phyloP scores from a whole-genome alignment of 2,113 vertebrate species.

The Empidonax traillii region DNA sequence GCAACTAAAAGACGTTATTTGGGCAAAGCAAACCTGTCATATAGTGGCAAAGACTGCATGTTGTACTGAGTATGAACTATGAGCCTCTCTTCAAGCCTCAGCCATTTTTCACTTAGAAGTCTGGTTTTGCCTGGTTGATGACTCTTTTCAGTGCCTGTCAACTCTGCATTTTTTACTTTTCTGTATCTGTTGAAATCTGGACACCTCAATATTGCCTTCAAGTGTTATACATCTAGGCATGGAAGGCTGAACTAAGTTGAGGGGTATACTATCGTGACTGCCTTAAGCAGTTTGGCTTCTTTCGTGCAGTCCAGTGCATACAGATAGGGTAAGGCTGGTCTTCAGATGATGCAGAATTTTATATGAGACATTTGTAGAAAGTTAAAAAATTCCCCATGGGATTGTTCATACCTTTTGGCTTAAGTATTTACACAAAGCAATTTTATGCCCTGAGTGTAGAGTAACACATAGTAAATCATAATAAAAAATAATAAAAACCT shows the following conservation, averaged over 20 bases:
- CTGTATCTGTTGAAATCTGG: background rate
- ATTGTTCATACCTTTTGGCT: background rate
- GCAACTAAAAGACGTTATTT: constrained; percentile 36
- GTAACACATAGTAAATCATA: background rate
- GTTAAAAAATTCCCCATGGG: background rate
- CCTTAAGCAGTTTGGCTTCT: background rate
- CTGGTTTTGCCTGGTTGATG: background rate
- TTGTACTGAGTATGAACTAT: background rate
- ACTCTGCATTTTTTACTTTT: background rate
- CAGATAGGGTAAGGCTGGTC: background rate
- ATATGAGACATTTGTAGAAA: background rate
- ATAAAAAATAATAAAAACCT: background rate
- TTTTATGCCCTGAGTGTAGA: background rate
- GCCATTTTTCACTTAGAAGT: background rate
- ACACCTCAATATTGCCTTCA: background rate
- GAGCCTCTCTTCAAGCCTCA: background rate
- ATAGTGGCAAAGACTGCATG: background rate
- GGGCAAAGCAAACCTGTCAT: background rate
- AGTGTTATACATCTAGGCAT: background rate
- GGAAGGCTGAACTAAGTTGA: background rate
- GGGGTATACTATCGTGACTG: background rate
- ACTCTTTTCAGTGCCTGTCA: background rate
- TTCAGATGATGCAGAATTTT: constrained; percentile 5
- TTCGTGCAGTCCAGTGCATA: background rate
- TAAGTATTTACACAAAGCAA: background rate